These are phyloP conservation scores for Ophiothrix spiculata DNA, from an alignment of 35 echinoderm and acorn worm species.

Conservation along the genomic window DNA sequence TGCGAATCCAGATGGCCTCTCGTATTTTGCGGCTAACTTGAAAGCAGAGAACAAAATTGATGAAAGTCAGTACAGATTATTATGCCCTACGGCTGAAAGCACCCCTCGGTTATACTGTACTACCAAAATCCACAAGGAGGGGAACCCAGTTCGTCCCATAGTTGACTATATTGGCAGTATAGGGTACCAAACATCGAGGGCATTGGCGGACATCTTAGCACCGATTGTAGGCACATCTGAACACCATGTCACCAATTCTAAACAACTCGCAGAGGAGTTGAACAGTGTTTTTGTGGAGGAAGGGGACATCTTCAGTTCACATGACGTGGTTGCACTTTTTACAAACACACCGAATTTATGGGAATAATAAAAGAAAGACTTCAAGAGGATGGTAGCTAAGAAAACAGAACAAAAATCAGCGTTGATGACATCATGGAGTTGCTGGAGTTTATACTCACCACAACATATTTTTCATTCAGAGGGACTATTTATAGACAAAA, in stretches of 20 bases:
- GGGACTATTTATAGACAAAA: too few relatives aligned
- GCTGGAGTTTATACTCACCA: too few relatives aligned
- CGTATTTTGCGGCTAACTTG: too few relatives aligned
- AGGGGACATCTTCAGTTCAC: not conserved
- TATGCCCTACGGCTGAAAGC: conserved; percentile 6
- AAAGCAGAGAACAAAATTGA: not conserved
- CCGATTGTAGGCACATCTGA: conserved; percentile 11
- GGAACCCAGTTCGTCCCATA: conserved; percentile 15
- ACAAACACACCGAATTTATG: not conserved
- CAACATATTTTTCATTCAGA: too few relatives aligned
- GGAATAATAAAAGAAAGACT: too few relatives aligned
- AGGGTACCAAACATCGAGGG: conserved; percentile 7
- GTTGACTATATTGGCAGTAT: conserved; percentile 29
- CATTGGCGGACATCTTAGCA: conserved; percentile 12
- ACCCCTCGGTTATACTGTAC: conserved; percentile 10
- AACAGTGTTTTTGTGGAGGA: not conserved
- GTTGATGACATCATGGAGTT: too few relatives aligned
- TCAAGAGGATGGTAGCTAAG: too few relatives aligned
- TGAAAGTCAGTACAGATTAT: not conserved
- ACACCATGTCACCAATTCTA: conserved; percentile 29
- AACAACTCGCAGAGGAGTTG: not conserved
- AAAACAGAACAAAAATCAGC: too few relatives aligned
- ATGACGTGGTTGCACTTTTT: not conserved
- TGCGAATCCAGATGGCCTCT: too few relatives aligned
- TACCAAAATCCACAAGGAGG: conserved; percentile 25